phyloP scores from a whole-genome alignment of 2,797 vertebrate genomes.

The Octomys mimax region DNA sequence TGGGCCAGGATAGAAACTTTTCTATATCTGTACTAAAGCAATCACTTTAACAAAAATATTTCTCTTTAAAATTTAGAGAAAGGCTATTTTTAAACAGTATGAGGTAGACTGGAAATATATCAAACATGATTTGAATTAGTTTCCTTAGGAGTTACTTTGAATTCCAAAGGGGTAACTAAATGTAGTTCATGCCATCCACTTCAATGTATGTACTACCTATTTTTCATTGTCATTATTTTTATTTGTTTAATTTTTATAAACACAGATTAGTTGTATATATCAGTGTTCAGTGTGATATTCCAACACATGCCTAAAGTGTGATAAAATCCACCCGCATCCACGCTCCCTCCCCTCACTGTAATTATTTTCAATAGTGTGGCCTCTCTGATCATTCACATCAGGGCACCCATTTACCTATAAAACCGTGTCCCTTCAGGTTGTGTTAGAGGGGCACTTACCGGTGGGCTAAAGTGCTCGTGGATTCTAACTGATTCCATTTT shows the following conservation, averaged over 20 bases:
- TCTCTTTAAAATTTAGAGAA: neutral
- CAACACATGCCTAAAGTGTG: neutral
- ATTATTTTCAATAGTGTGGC: neutral
- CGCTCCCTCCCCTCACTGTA: accelerated
- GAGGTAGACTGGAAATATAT: neutral
- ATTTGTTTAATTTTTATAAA: neutral
- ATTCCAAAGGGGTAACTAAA: slow-evolving; percentile 28
- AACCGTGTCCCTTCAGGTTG: neutral
- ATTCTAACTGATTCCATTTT: slow-evolving; percentile 34
- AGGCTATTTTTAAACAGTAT: neutral
- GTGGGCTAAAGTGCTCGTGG: neutral
- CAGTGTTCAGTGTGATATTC: neutral
- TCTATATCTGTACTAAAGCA: neutral
- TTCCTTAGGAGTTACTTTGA: neutral
- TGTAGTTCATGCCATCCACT: neutral
- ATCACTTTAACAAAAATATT: slow-evolving; percentile 51
- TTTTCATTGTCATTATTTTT: neutral
- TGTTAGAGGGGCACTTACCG: neutral
- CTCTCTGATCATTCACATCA: neutral
- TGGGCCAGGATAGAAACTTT: neutral
- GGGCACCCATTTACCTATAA: neutral
- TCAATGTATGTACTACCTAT: neutral
- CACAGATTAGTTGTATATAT: neutral
- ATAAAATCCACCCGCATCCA: too few relatives aligned
- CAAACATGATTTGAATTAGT: slow-evolving; percentile 24